A percentile compares a stretch with the other conserved stretches of the same genome.
Conservation (phyloP, 1,140 invertebrate genomes). For the Saccostrea glomerata region DNA sequence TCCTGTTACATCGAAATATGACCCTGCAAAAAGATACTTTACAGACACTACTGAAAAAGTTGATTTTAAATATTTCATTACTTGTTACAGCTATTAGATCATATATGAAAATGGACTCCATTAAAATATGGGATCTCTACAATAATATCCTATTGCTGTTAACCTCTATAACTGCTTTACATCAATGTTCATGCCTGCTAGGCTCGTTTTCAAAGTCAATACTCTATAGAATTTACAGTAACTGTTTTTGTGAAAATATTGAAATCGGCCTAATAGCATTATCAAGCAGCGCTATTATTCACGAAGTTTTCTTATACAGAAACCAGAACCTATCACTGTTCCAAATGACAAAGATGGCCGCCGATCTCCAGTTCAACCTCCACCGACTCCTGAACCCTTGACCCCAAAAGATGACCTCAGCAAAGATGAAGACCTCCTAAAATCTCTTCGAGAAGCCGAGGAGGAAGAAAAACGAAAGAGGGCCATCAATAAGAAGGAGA, state of each 20-base stretch:
- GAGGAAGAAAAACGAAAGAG: not conserved
- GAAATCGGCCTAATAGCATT: conserved; percentile 15
- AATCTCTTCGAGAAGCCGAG: conserved; percentile 40
- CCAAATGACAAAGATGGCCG: not conserved
- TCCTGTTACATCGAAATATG: no score
- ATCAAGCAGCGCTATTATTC: conserved; percentile 1
- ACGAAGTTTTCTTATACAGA: not conserved
- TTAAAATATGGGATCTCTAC: not conserved
- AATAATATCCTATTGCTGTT: not conserved
- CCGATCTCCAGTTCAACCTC: conserved; percentile 47
- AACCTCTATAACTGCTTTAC: not conserved
- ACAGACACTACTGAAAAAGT: no score
- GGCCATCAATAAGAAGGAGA: conserved; percentile 22
- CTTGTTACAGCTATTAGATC: no score
- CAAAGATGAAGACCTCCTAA: conserved; percentile 34
- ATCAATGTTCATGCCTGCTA: not conserved
- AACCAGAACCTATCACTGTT: conserved; percentile 19
- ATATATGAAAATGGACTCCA: not conserved
- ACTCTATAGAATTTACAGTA: not conserved
- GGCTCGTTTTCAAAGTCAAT: conserved; percentile 6
- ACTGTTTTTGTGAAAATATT: conserved; percentile 16
- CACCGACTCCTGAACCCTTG: conserved; percentile 42
- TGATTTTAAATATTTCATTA: no score
- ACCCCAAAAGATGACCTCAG: conserved; percentile 40
- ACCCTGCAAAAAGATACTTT: no score